Base-by-base conservation (phyloP, 1,140 invertebrate genomes). In the Chrysopa pallens region DNA sequence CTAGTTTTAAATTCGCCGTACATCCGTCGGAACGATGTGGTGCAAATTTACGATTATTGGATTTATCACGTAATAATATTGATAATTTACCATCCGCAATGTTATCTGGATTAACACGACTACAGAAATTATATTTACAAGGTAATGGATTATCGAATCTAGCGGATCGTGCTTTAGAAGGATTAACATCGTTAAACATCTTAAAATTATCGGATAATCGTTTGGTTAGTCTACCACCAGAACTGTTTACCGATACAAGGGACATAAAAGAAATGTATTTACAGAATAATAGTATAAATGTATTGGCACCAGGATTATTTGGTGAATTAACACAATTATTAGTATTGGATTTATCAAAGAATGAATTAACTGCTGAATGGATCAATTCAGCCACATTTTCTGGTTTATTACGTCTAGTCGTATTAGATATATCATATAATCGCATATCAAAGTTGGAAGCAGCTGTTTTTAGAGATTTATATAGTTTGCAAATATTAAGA, bases 331-430 rank as follows among this genome's bases (percentile, higher is more conserved):
- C 76, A 5, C 82, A 87, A 56, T 59, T 96, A 17, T 60, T 84
- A 42, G 74, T 86, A 23, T 63, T 95, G 7, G 85, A 94, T 58
- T 62, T 92, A 46, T 84, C 85, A 14, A 73, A 76, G 45, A 95
- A 96, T 54, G 78, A 86, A 57, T 64, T 95, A 27, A 83, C 82
- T 29, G 75, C 75, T 36, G 84, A 84, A 54, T 93, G 81, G 88
- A 80, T 87, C 31, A 88, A 86, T 55, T 74, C 78, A 1, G 84
- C 81, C 6, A 90, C 86, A 5, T 90, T 93, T 62, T 70, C 75
- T 27, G 84, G 84, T 38, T 66, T 92, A 6, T 78, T 84, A 45
- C 70, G 83, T 37, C 67, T 92, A 6, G 73, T 85, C 6, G 76
- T 84, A 44, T 63, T 92, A 33, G 84, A 90, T 59, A 64, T 91